Conservation (phyloP, 2,888 invertebrate species). For the Calliscelio sp. region DNA sequence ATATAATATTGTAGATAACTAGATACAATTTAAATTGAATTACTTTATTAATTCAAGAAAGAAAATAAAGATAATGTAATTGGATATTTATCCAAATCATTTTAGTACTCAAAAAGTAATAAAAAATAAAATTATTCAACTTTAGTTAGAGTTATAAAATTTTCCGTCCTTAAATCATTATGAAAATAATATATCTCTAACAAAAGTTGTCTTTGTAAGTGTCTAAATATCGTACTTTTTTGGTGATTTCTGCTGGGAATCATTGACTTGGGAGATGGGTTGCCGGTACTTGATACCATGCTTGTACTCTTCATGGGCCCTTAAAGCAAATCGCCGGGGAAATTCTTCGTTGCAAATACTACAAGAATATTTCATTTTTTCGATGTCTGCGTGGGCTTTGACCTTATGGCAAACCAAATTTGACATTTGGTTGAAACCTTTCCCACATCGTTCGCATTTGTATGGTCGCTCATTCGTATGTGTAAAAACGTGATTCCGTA, state of each 20-base stretch:
- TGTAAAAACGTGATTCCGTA: slow-evolving; percentile 92
- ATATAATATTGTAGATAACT: too few relatives aligned
- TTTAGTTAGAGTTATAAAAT: too few relatives aligned
- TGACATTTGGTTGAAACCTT: slow-evolving; percentile 93
- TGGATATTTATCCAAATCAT: too few relatives aligned
- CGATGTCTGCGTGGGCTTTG: slow-evolving; percentile 88
- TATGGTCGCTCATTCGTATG: slow-evolving; percentile 93
- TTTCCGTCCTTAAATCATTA: too few relatives aligned
- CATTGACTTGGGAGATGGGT: slow-evolving; percentile 69
- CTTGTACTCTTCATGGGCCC: slow-evolving; percentile 88
- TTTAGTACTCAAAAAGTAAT: too few relatives aligned
- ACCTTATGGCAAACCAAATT: slow-evolving; percentile 93
- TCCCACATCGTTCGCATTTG: slow-evolving; percentile 91
- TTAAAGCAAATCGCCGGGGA: slow-evolving; percentile 87
- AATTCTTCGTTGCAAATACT: slow-evolving; percentile 87
- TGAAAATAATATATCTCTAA: too few relatives aligned
- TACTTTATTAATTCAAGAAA: too few relatives aligned
- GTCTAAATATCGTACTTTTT: slow-evolving; percentile 79
- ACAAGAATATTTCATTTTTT: slow-evolving; percentile 87
- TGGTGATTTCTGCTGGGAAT: slow-evolving; percentile 76
- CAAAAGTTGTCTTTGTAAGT: slow-evolving; percentile 2
- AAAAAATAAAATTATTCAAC: background rate
- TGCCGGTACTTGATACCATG: slow-evolving; percentile 86
- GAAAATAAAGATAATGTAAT: too few relatives aligned
- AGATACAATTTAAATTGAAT: too few relatives aligned